Conservation (phyloP, 2,888 invertebrate genomes). For the Aleiodes leptofemur region DNA sequence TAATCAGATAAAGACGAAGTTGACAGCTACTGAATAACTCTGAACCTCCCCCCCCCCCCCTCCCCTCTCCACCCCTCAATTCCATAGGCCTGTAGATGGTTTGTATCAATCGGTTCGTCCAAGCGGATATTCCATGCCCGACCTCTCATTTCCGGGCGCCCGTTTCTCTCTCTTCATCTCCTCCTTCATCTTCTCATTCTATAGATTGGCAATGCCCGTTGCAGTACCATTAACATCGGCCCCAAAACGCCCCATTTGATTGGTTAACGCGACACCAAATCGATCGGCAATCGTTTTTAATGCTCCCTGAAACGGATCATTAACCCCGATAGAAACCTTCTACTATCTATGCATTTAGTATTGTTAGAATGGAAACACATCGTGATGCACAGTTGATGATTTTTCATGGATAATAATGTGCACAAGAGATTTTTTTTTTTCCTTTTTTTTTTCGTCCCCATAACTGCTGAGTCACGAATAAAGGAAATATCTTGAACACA, state of each 20-base stretch:
- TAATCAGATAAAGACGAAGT: no score
- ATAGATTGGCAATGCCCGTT: conserved; percentile 26
- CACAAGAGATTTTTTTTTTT: conserved; percentile 6
- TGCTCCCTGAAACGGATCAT: conserved; percentile 34
- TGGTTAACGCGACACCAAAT: conserved; percentile 42
- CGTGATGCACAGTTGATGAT: neutral
- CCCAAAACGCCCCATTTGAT: conserved; percentile 41
- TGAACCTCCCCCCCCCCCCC: neutral
- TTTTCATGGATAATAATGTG: conserved; percentile 1
- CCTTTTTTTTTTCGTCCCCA: neutral
- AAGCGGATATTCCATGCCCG: conserved; percentile 46
- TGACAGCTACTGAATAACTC: no score
- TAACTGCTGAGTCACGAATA: neutral
- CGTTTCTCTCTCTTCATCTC: conserved; percentile 29
- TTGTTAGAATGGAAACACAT: conserved; percentile 7
- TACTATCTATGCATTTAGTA: conserved; percentile 5
- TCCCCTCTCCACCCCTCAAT: neutral
- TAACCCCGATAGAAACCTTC: conserved; percentile 9
- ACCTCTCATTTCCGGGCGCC: conserved; percentile 48
- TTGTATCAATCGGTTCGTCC: conserved; percentile 38
- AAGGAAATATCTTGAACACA: neutral
- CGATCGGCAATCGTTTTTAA: conserved; percentile 43
- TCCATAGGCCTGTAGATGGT: neutral
- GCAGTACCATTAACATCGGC: conserved; percentile 41
- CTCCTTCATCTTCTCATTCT: no score